Evolutionary conservation across 2,888 invertebrate species (phyloP).

Genomic region (Andrena dorsata): DNA sequence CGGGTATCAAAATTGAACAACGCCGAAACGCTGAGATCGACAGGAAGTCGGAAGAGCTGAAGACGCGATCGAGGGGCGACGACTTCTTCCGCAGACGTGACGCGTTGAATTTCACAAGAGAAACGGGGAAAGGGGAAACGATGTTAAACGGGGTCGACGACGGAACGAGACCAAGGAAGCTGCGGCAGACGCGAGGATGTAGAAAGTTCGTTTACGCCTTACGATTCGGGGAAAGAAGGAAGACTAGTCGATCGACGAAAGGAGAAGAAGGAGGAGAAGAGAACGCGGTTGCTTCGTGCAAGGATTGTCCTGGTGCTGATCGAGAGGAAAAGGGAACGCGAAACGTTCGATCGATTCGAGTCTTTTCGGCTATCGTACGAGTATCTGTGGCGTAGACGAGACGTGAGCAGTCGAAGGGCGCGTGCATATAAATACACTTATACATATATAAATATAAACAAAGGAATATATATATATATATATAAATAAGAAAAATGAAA

Average conservation of each 20-base stretch:
- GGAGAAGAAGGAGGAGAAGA: background rate
- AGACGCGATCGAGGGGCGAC: background rate
- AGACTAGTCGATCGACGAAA: conserved; percentile 23
- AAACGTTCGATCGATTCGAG: conserved; percentile 39
- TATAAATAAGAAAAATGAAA: conserved; percentile 58
- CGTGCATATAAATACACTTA: conserved; percentile 58
- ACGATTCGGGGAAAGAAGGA: conserved; percentile 29
- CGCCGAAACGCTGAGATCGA: background rate
- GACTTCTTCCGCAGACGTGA: background rate
- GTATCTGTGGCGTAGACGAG: conserved; percentile 45
- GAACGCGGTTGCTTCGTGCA: background rate
- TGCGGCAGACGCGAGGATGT: conserved; percentile 6
- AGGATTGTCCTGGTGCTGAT: background rate
- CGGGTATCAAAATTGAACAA: conserved; percentile 9
- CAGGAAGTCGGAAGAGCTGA: background rate
- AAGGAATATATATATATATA: conserved; percentile 44
- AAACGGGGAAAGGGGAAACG: background rate
- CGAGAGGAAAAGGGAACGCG: background rate
- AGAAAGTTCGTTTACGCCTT: conserved; percentile 47
- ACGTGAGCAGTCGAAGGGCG: conserved; percentile 63
- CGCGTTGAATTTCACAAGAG: background rate
- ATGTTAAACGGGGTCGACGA: conserved; percentile 55
- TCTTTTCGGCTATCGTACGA: conserved; percentile 46
- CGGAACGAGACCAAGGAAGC: conserved; percentile 63
- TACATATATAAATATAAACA: conserved; percentile 51